Base-by-base conservation (phyloP, 2,113 vertebrate species). In the Alosa alosa region DNA sequence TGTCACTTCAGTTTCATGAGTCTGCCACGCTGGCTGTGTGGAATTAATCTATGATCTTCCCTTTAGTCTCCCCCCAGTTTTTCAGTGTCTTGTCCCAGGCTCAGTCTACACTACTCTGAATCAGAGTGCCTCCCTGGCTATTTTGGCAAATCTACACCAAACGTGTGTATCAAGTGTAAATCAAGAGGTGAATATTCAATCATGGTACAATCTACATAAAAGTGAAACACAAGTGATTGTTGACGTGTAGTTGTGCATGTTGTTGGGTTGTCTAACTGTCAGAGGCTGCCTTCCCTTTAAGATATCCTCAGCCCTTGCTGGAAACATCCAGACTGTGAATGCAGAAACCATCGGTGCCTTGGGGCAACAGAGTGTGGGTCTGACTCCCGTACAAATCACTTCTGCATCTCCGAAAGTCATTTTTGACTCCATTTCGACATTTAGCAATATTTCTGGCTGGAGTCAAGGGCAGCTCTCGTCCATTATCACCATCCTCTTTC, bases 81-180 rank as follows among this genome's bases (percentile, higher is more conserved):
- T 90, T 46, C 89, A 84, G 46, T 90, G 89, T 36, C 18, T 17
- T 81, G 88, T 85, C 50, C 88, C 89, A 25, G 75, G 44, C 2
- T 36, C 82, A 25, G 44, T 31, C 1, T 90, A 81, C 75, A 57
- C 72, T 72, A 60, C 72, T 0, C 55, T 90, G n/a, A 87, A 52
- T 9, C n/a, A 81, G 2, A 81, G 0, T 72, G 15, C 84, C 46
- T 52, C 81, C 55, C 57, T 25, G 50, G 7, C 2, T 9, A 31
- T 90, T 45, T 82, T 88, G 5, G 18, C 1, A 17, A 89, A 82
- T 41, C 52, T 90, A 15, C 88, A 50, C n/a, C 52, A 84, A 39
- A 57, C 49, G 64, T 90, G 89, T 83, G 25, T 47, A 31, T 31
- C 31, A 36, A 25, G 47, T 13, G 41, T 89, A 41, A 75, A 86